These are phyloP conservation scores for Didymodactylos carnosus DNA, from an alignment of 2,888 invertebrate species.

Conservation along the genomic window DNA sequence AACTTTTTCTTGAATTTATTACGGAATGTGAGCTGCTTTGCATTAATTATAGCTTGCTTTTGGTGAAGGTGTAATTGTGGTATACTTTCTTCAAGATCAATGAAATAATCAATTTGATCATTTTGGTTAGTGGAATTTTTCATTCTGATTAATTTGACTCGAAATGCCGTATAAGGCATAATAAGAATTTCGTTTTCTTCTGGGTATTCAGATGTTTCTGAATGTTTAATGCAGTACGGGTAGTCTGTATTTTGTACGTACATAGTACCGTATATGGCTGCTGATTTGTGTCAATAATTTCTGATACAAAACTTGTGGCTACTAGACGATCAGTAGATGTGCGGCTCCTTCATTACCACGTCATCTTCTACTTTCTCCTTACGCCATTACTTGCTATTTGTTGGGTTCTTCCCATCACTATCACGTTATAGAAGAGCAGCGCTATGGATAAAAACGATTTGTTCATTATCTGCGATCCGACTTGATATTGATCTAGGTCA, in stretches of 20 bases:
- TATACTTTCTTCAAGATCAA: background rate
- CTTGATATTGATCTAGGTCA: background rate
- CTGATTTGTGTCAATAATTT: background rate
- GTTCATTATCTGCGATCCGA: background rate
- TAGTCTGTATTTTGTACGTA: background rate
- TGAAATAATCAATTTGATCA: background rate
- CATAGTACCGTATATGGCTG: background rate
- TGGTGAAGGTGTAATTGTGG: background rate
- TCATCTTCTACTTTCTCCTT: too few species aligned
- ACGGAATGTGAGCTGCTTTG: background rate
- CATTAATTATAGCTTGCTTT: background rate
- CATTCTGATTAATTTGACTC: background rate
- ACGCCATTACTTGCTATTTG: too few species aligned
- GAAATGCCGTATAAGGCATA: background rate
- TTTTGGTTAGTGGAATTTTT: background rate
- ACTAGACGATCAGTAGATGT: background rate
- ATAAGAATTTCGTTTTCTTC: background rate
- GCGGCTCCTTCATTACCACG: too few species aligned
- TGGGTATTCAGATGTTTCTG: background rate
- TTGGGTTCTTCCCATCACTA: too few species aligned
- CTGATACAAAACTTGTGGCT: background rate
- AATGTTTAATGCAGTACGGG: background rate
- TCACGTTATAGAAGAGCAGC: too few species aligned
- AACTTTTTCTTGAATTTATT: background rate
- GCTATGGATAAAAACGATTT: background rate